phyloP scores from a whole-genome alignment of 2,113 vertebrate genomes.

The Promerops cafer region DNA sequence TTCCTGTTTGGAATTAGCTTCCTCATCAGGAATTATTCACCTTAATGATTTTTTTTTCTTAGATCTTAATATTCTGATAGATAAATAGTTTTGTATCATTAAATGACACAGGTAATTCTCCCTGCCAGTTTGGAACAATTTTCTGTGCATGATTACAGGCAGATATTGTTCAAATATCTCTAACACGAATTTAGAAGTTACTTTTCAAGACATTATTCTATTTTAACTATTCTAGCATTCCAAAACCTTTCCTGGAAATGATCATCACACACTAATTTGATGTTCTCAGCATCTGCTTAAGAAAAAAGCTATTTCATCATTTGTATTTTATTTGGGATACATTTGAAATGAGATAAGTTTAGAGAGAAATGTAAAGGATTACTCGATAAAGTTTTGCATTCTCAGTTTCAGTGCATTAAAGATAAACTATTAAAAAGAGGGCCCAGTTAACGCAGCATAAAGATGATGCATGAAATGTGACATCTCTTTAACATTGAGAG shows the following conservation, averaged over 20 bases:
- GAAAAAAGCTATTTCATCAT: not conserved
- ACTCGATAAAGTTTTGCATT: constrained; percentile 42
- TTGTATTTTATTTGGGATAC: constrained; percentile 58
- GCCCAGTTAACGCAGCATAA: constrained; percentile 57
- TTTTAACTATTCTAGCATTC: not conserved
- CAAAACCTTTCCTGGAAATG: constrained; percentile 1
- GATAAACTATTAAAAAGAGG: constrained; percentile 51
- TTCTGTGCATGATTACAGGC: not conserved
- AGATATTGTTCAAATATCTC: not conserved
- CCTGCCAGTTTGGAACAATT: not conserved
- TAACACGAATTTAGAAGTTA: not conserved
- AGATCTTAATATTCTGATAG: constrained; percentile 22
- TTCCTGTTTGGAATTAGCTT: constrained; percentile 2
- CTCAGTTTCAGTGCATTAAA: constrained; percentile 41
- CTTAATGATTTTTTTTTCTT: not conserved
- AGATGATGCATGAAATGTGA: constrained; percentile 74
- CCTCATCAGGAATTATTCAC: not conserved
- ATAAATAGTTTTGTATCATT: not conserved
- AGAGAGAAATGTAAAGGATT: constrained; percentile 39
- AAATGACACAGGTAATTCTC: not conserved
- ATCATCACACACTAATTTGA: not conserved
- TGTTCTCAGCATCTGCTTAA: not conserved
- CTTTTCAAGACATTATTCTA: not conserved
- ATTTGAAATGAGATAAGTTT: constrained; percentile 38
- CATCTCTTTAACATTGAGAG: constrained; percentile 73